Percentiles rank a stretch among this genome's conserved stretches.
Evolutionary conservation across 2,113 vertebrate species (phyloP).

Genomic region (Chionomys nivalis): DNA sequence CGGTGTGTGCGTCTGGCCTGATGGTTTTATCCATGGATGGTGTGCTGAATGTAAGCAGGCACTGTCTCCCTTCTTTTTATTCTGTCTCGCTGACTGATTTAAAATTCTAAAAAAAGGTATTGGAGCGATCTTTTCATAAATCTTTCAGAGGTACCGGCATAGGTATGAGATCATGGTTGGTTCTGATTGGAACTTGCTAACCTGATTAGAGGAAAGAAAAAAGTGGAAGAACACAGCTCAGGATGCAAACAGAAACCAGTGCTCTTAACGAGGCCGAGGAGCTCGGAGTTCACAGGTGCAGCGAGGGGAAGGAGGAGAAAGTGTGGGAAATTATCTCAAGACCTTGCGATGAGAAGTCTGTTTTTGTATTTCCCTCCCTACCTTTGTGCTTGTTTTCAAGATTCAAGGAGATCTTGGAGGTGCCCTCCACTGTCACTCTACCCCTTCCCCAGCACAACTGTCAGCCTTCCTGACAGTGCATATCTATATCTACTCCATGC

Average conservation of each 20-base stretch:
- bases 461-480: slow-evolving; percentile 42
- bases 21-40: not conserved
- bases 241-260: slow-evolving; percentile 43
- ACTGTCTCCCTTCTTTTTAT: not conserved
- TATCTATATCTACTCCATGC: slow-evolving; percentile 60
- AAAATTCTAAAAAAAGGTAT: slow-evolving; percentile 53
- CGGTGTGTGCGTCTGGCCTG: not conserved
- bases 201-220: slow-evolving; percentile 50
- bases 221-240: slow-evolving; percentile 47
- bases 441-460: slow-evolving; percentile 26
- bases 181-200: not conserved
- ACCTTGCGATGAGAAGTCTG: slow-evolving; percentile 27
- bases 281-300: not conserved
- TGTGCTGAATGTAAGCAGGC: slow-evolving; percentile 1
- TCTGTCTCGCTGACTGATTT: slow-evolving; percentile 45
- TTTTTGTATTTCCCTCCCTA: not conserved
- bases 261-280: not conserved
- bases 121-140: not conserved
- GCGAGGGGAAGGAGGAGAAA: slow-evolving; percentile 37
- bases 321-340: slow-evolving; percentile 57
- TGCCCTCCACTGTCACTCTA: slow-evolving; percentile 10
- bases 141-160: slow-evolving; percentile 36
- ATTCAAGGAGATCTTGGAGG: slow-evolving; percentile 62
- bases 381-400: slow-evolving; percentile 62
- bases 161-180: slow-evolving; percentile 17